phyloP scores from a whole-genome alignment of 2,113 vertebrate species.

The Macheiramphus alcinus region DNA sequence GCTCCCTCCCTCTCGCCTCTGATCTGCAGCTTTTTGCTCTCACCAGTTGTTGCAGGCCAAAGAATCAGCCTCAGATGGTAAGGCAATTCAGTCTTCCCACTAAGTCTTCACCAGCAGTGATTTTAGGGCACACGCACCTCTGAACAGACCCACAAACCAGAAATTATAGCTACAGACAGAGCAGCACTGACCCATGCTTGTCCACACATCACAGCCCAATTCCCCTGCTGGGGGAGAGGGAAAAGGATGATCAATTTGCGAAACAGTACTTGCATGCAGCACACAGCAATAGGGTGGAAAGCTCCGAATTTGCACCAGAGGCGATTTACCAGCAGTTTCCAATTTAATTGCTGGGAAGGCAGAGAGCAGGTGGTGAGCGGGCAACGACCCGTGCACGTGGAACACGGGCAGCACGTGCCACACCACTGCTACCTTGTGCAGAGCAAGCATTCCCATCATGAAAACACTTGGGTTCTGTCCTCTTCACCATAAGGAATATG shows the following conservation, averaged over 20 bases:
- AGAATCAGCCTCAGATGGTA: not conserved
- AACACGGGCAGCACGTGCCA: not conserved
- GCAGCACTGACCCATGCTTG: not conserved
- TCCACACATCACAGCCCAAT: not conserved
- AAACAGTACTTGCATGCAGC: not conserved
- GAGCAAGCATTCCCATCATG: not conserved
- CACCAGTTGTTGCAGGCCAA: not conserved
- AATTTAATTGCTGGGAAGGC: not conserved
- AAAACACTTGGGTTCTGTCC: not conserved
- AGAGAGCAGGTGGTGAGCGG: not conserved
- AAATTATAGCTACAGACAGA: not conserved
- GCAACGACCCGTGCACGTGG: fast-evolving
- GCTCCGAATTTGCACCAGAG: not conserved
- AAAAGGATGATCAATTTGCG: not conserved
- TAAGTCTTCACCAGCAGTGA: not conserved
- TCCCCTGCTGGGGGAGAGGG: not conserved
- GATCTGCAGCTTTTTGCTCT: not conserved
- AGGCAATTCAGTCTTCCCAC: not conserved
- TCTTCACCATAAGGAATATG: fast-evolving
- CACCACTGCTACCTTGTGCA: not conserved
- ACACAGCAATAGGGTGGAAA: not conserved
- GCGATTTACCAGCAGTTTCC: not conserved
- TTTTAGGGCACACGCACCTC: not conserved
- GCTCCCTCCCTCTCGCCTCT: not conserved
- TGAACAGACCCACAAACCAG: not conserved